Conservation (phyloP, 2,113 vertebrate genomes). For the Alligator sinensis region DNA sequence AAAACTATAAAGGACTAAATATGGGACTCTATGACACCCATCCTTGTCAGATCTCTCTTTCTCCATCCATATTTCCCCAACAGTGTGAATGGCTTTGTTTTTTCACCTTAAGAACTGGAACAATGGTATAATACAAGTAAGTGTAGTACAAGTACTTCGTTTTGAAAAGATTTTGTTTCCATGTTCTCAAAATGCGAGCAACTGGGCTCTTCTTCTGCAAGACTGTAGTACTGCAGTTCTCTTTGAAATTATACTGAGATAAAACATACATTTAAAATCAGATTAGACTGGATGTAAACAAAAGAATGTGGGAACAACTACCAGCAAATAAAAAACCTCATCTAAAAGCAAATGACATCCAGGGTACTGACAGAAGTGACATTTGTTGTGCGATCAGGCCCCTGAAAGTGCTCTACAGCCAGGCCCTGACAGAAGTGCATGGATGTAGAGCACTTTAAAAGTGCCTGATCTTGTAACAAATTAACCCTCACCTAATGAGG, state of each 20-base stretch:
- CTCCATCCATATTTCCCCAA: neutral
- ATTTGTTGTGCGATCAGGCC: too few relatives aligned
- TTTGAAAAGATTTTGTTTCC: too few relatives aligned
- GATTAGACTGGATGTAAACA: accelerated
- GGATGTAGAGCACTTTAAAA: too few relatives aligned
- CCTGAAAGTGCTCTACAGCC: too few relatives aligned
- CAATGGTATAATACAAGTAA: neutral
- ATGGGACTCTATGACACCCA: neutral
- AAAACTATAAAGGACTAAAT: neutral
- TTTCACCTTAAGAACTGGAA: neutral
- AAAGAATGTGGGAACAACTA: neutral
- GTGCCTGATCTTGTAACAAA: too few relatives aligned
- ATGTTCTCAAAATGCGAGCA: neutral
- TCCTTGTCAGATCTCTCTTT: neutral
- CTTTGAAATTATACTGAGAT: neutral
- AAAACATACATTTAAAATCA: neutral
- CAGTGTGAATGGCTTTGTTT: neutral
- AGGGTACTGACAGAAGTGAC: neutral
- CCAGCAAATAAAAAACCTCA: neutral
- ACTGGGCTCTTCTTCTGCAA: neutral
- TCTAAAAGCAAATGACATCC: neutral
- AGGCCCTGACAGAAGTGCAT: too few relatives aligned
- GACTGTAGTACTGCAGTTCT: neutral
- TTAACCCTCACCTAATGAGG: too few relatives aligned
- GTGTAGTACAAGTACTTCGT: neutral